Base-by-base conservation (phyloP, 1,140 invertebrate species). In the Psilanteris sp. region DNA sequence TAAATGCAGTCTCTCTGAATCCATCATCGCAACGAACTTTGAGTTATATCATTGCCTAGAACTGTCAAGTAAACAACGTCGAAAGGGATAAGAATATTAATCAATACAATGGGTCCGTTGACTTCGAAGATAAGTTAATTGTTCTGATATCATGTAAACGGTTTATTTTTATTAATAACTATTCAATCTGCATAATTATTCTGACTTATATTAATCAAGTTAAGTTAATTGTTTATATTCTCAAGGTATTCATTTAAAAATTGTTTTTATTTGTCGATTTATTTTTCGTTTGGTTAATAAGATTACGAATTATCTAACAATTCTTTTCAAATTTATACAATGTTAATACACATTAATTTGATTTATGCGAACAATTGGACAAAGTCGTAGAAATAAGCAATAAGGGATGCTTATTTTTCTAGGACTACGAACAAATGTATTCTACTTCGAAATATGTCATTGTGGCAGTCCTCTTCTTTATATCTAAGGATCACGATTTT, bases 101-200 rank as follows among this genome's bases (percentile, higher is more conserved):
- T 59, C 29, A 61, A 16, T 2, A 14, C 9, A 34, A 62, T 37
- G 72, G 41, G 55, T 67, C 39, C 46, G 36, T 59, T 74, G 61
- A 74, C 70, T 75, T 68, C 39, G 10, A 31, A 24, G 61, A 74
- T 66, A 66, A 27, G 0, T 15, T 64, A 57, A 72, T 57, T 62
- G 48, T 50, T n/a, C 29, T 6, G 46, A 44, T 66, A 54, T 6
- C 13, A 26, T 3, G 13, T n/a, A 64, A 4, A 15, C 11, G 0
- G 8, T 9, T 27, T 61, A 61, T 41, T 14, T 24, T 8, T 1
- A n/a, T 43, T 16, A 36, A 13, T 11, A 48, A 41, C 29, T 29
- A 20, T 22, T 48, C 10, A 37, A 36, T 20, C 10, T 24, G 7
- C 4, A 16, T 7, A 34, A 66, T 54, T 54, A 27, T 7, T 29